phyloP scores from a whole-genome alignment of 2,797 vertebrate genomes.

The Gambusia yucatana region DNA sequence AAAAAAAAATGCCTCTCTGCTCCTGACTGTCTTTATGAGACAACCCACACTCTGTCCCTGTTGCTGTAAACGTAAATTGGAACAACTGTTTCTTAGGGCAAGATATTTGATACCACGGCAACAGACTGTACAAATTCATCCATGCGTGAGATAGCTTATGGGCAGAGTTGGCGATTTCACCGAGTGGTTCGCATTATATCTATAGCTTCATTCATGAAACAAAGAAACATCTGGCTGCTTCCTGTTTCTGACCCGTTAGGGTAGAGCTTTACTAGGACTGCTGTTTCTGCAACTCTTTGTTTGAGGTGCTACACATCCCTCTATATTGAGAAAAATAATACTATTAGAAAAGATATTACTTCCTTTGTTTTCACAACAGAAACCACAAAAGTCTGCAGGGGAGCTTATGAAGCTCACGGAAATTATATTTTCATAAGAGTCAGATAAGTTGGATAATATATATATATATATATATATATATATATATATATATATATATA shows the following conservation, averaged over 20 bases:
- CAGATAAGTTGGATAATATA: background rate
- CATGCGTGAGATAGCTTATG: constrained; percentile 17
- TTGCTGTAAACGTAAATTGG: constrained; percentile 26
- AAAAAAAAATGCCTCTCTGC: constrained; percentile 19
- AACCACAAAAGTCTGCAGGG: background rate
- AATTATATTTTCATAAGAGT: background rate
- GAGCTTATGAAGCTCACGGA: background rate
- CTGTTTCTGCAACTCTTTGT: background rate
- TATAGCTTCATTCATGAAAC: constrained; percentile 48
- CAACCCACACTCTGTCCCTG: constrained; percentile 22
- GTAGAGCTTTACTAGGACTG: constrained; percentile 10
- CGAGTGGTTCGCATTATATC: constrained; percentile 19
- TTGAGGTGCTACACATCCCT: background rate
- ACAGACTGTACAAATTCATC: constrained; percentile 11
- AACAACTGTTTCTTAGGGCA: constrained; percentile 36
- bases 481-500: no score
- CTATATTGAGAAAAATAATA: background rate
- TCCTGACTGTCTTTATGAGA: constrained; percentile 19
- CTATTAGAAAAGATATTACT: background rate
- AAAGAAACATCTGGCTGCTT: constrained; percentile 51
- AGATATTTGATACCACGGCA: constrained; percentile 21
- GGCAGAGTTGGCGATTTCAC: constrained; percentile 25
- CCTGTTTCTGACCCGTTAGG: constrained; percentile 23
- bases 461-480: background rate
- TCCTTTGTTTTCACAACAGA: background rate